Percentiles rank a stretch among this genome's conserved stretches.
Evolutionary conservation across 2,888 invertebrate species (phyloP).

Genomic region (Theretra japonica): DNA sequence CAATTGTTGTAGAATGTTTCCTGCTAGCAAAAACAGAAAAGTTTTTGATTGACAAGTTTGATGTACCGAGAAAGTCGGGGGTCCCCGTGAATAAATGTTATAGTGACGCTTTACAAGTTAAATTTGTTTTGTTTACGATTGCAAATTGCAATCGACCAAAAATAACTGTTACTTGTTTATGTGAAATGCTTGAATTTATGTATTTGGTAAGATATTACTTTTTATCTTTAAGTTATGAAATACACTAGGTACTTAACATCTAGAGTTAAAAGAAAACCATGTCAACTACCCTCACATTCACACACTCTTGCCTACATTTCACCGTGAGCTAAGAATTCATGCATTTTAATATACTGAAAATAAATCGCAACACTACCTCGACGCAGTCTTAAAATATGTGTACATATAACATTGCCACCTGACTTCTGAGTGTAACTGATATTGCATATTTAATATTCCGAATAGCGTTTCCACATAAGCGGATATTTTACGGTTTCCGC

Average conservation of each 20-base stretch:
- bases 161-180: too few relatives aligned
- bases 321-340: background rate
- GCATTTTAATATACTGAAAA: background rate
- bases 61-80: background rate
- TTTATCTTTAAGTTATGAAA: too few relatives aligned
- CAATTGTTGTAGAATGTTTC: conserved; percentile 4
- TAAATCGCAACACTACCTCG: background rate
- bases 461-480: conserved; percentile 5
- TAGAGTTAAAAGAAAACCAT: too few relatives aligned
- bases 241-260: too few relatives aligned
- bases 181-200: too few relatives aligned
- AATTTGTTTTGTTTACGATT: background rate
- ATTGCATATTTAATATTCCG: conserved; percentile 18
- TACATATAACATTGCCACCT: background rate
- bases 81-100: background rate
- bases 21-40: background rate
- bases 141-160: too few relatives aligned
- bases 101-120: background rate
- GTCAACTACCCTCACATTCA: background rate
- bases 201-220: too few relatives aligned
- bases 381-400: background rate
- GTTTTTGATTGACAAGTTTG: conserved; percentile 10
- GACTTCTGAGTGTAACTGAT: conserved; percentile 2
- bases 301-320: background rate
- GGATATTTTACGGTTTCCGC: conserved; percentile 23